Percentiles rank a stretch among this genome's conserved stretches.
These are phyloP conservation scores for Stegana nigrithorax DNA, from an alignment of 2,888 invertebrate species.

Conservation along the genomic window DNA sequence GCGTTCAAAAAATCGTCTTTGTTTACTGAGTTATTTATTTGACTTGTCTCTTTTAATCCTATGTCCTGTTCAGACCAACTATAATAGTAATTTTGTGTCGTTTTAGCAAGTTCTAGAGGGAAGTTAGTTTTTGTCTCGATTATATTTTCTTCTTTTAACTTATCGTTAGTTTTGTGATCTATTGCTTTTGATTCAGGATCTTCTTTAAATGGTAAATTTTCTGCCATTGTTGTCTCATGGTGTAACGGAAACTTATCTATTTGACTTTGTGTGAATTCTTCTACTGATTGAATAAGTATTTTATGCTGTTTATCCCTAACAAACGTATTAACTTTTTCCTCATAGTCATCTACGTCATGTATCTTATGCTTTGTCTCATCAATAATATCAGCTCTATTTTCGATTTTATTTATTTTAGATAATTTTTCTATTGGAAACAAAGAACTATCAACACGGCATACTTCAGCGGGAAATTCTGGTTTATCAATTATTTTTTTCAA, in stretches of 20 bases:
- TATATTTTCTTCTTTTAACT: background rate
- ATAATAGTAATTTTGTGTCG: too few species aligned
- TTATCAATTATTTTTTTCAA: conserved; percentile 41
- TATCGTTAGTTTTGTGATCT: background rate
- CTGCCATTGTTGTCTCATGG: background rate
- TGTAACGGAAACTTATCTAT: conserved; percentile 2
- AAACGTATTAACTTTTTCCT: conserved; percentile 36
- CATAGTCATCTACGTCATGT: conserved; percentile 32
- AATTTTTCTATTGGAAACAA: conserved; percentile 42
- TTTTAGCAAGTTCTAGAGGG: too few species aligned
- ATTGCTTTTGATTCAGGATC: background rate
- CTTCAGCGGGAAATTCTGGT: conserved; percentile 45
- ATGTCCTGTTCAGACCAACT: too few species aligned
- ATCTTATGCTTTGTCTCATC: conserved; percentile 39
- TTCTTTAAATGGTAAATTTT: background rate
- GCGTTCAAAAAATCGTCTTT: background rate
- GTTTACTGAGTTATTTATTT: too few species aligned
- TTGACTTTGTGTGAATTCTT: background rate
- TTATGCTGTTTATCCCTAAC: conserved; percentile 16
- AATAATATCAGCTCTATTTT: conserved; percentile 34
- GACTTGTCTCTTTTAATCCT: too few species aligned
- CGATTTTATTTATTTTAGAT: conserved; percentile 36
- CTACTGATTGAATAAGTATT: background rate
- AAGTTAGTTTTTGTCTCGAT: background rate
- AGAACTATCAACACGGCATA: conserved; percentile 21